These are phyloP conservation scores for Chrysocyon brachyurus DNA, from an alignment of 2,797 vertebrate genomes.

Conservation along the genomic window DNA sequence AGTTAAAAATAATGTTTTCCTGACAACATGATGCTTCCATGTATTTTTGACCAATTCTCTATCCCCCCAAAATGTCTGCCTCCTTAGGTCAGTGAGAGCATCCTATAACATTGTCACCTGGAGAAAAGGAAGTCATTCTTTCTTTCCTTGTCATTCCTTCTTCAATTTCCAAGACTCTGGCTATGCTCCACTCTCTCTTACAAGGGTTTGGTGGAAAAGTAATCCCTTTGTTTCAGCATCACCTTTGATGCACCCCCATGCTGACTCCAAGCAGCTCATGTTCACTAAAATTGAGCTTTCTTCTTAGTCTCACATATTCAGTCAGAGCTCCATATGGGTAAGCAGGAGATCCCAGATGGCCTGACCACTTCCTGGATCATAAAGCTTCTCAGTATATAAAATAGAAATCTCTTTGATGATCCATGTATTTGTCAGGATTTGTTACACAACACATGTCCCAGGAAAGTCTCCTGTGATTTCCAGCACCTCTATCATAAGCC, in stretches of 20 bases:
- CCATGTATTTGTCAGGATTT: slow-evolving; percentile 76
- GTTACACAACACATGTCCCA: slow-evolving; percentile 77
- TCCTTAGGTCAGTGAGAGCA: not conserved
- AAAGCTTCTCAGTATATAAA: slow-evolving; percentile 79
- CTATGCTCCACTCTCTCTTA: not conserved
- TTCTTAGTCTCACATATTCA: slow-evolving; percentile 68
- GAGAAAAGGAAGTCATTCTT: slow-evolving; percentile 15
- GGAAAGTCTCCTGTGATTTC: slow-evolving; percentile 78
- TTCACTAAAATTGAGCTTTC: slow-evolving; percentile 66
- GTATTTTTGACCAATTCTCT: slow-evolving; percentile 53
- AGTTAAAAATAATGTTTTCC: slow-evolving; percentile 49
- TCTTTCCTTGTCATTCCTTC: not conserved
- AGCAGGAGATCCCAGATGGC: slow-evolving; percentile 74
- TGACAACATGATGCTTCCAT: slow-evolving; percentile 3
- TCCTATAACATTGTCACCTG: not conserved
- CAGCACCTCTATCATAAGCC: slow-evolving; percentile 62
- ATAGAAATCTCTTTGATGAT: slow-evolving; percentile 79
- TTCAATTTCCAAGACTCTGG: not conserved
- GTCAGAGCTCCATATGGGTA: slow-evolving; percentile 70
- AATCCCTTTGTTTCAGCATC: slow-evolving; percentile 60
- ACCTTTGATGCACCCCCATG: slow-evolving; percentile 57
- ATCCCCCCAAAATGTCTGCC: not conserved
- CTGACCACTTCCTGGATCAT: slow-evolving; percentile 79
- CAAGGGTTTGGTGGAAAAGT: slow-evolving; percentile 40
- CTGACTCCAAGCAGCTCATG: slow-evolving; percentile 68